A percentile compares a stretch with the other conserved stretches of the same genome.
Evolutionary conservation across 1,140 invertebrate species (phyloP).

Genomic region (Drosophila kanapiae): DNA sequence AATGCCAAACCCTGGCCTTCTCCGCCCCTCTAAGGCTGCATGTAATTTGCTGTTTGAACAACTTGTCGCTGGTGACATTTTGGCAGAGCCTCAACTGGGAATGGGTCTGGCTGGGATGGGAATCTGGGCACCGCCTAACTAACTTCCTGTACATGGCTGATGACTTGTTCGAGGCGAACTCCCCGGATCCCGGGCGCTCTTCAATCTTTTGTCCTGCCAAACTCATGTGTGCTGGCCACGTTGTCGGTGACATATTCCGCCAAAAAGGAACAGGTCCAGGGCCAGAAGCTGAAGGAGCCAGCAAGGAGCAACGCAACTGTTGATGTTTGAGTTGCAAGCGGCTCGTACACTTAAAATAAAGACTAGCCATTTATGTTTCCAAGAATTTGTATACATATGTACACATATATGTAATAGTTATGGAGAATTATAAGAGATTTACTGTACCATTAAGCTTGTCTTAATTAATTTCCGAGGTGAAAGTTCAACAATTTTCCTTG

Average conservation of each 20-base stretch:
- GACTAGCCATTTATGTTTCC: too few relatives aligned
- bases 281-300: slow-evolving; percentile 20
- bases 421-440: too few relatives aligned
- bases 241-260: slow-evolving; percentile 74
- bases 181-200: slow-evolving; percentile 31
- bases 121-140: slow-evolving; percentile 68
- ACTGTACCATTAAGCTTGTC: too few relatives aligned
- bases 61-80: slow-evolving; percentile 76
- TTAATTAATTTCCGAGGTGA: not conserved
- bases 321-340: slow-evolving; percentile 43
- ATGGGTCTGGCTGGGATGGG: slow-evolving; percentile 13
- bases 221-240: slow-evolving; percentile 50
- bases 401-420: too few relatives aligned
- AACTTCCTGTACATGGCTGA: slow-evolving; percentile 80
- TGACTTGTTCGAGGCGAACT: slow-evolving; percentile 70
- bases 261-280: slow-evolving; percentile 57
- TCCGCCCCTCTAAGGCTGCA: slow-evolving; percentile 19
- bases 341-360: slow-evolving; percentile 1
- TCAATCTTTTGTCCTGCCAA: slow-evolving; percentile 73
- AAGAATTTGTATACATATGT: too few relatives aligned
- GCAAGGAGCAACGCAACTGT: slow-evolving; percentile 36
- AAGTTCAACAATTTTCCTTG: not conserved
- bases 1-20: not conserved
- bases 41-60: slow-evolving; percentile 68
- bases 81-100: slow-evolving; percentile 58